Evolutionary conservation across 2,113 vertebrate species (phyloP), one percentile per base, ranked within the genome.

Genomic region (Caranx ignobilis): DNA sequence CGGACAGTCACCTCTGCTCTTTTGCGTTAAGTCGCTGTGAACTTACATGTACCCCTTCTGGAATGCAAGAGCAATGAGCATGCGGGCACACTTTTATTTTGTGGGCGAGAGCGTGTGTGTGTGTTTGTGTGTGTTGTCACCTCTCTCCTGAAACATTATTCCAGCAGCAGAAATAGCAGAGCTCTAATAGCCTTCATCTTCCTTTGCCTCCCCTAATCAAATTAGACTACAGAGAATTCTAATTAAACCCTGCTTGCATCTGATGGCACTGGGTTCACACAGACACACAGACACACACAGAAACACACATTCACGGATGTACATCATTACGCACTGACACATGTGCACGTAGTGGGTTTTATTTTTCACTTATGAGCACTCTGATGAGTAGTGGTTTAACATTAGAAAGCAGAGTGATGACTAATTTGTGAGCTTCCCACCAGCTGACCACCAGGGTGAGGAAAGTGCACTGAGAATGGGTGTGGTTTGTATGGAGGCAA

Each of bases 161-260:
- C 79, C 71, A 79, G 78, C 81, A 84, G 86, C 83, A 91, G 90
- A 89, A 87, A 90, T 90, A 92, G 88, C 88, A 21, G 4, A 81
- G 83, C 75, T 79, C 70, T 93, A 92, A 93, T 93, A 91, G 87
- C 88, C 84, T 87, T 90, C 86, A 77, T 92, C 87, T 90, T 89
- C 84, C 80, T 85, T 86, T 90, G 80, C 84, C 71, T 85, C 69
- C 63, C 55, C 88, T 91, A 93, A 93, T 93, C 81, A 93, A 90
- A 93, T 92, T 92, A 93, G 87, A 88, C 81, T 75, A 88, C 83
- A 86, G 90, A 92, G 92, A 88, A 86, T 88, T 90, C 88, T 90
- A 90, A 93, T 93, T 92, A 92, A 93, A 85, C 82, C 60, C 64
- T 86, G 66, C 63, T 77, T 89, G 79, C 81, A 84, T 92, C 85